phyloP scores from a whole-genome alignment of 2,797 vertebrate species.

The Cynopterus sphinx region DNA sequence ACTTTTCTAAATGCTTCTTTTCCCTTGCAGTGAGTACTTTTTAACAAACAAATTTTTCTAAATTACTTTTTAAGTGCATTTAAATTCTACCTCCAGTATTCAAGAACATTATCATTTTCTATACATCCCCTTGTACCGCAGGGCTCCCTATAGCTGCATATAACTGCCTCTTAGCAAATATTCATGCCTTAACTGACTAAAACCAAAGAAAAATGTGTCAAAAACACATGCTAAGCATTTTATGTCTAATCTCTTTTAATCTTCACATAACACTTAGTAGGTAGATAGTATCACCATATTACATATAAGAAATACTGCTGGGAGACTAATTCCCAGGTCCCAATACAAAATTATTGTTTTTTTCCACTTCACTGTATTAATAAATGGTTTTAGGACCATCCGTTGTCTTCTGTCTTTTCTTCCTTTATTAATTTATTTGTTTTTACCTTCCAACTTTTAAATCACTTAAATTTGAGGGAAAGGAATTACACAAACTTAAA shows the following conservation, averaged over 20 bases:
- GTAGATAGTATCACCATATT: neutral
- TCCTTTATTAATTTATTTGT: neutral
- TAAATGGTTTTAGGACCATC: slow-evolving; percentile 43
- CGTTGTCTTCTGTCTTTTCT: neutral
- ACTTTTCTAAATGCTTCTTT: slow-evolving; percentile 23
- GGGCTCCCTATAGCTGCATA: neutral
- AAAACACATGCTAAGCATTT: slow-evolving; percentile 18
- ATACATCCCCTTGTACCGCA: neutral
- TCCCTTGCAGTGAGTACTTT: neutral
- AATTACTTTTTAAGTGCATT: slow-evolving; percentile 35
- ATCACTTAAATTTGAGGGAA: neutral
- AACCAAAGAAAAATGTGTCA: neutral
- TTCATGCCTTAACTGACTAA: neutral
- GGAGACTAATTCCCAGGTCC: neutral
- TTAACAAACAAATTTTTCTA: slow-evolving; percentile 20
- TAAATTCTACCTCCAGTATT: slow-evolving; percentile 38
- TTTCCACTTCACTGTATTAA: neutral
- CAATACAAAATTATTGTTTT: neutral
- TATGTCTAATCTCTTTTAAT: neutral
- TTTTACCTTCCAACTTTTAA: neutral
- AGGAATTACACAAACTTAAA: neutral
- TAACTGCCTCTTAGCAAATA: neutral
- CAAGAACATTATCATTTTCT: slow-evolving; percentile 45
- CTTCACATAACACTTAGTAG: neutral
- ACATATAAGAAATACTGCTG: neutral